Conservation (phyloP, 2,113 vertebrate genomes). For the Vidua macroura region DNA sequence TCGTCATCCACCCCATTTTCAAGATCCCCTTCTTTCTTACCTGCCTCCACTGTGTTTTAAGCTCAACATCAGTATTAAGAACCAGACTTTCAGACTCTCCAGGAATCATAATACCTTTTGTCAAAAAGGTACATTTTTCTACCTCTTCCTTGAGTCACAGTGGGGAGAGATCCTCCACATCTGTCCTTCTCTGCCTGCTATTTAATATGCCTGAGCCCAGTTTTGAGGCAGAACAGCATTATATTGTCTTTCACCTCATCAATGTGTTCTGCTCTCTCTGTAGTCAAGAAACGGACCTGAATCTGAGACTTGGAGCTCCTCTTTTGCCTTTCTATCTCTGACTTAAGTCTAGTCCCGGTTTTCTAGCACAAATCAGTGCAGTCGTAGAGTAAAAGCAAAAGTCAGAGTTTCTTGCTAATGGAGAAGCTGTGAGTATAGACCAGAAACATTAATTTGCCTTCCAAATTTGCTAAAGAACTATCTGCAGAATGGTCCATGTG, state of each 20-base stretch:
- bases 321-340: not conserved
- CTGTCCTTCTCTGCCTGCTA: not conserved
- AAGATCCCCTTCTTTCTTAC: not conserved
- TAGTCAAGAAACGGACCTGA: not conserved
- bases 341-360: not conserved
- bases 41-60: not conserved
- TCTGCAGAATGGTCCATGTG: not conserved
- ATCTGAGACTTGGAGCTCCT: not conserved
- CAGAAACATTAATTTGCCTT: not conserved
- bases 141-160: not conserved
- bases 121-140: not conserved
- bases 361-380: not conserved
- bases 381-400: not conserved
- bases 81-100: not conserved
- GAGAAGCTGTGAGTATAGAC: not conserved
- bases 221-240: not conserved
- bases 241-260: not conserved
- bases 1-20: not conserved
- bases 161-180: not conserved
- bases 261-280: not conserved
- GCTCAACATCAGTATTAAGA: not conserved
- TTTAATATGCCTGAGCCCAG: not conserved
- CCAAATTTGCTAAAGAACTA: not conserved
- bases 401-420: not conserved
- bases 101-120: not conserved